Evolutionary conservation across 2,797 vertebrate species (phyloP), one percentile per base, ranked within the genome.

Genomic region (Lepidocolaptes lacrymiger): DNA sequence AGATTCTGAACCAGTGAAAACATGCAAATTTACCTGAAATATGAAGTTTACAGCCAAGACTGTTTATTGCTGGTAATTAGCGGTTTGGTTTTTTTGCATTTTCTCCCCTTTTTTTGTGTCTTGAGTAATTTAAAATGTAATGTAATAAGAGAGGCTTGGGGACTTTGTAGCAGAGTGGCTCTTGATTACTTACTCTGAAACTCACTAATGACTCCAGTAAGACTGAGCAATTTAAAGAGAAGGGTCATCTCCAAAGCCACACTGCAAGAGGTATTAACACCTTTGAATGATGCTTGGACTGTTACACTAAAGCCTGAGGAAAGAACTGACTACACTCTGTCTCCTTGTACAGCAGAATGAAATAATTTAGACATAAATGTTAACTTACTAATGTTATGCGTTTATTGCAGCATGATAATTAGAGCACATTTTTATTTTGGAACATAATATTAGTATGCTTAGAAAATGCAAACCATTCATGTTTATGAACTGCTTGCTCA

Each of bases 11-110:
- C 19, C 39, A 64, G 27, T 48, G 39, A 92, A 92, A 93, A 44
- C 64, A 58, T 55, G 56, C 23, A 79, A 85, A 77, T 92, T 71
- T 67, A 92, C 89, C 78, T 49, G 54, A 95, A 93, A 91, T 59
- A 36, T 49, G 37, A 93, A 85, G 61, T 92, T 87, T 87, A 73
- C 34, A 76, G 66, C 9, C 74, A 84, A 49, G 77, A 73, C 6
- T 87, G 28, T 72, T 93, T 84, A 54, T 62, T 72, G 30, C 19
- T 73, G 36, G 69, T 51, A 91, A 91, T 44, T 67, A 37, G 20
- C 12, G 12, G 14, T 62, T 62, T 41, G 61, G 8, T 7, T 26
- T 14, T 8, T 32, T 49, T 26, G 8, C 2, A 3, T 10, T 6
- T 11, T 3, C 2, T 3, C 3, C 4, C 4, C 34, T 41, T 39